These are phyloP conservation scores for Chlorops oryzae DNA, from an alignment of 1,140 invertebrate species.

Conservation along the genomic window DNA sequence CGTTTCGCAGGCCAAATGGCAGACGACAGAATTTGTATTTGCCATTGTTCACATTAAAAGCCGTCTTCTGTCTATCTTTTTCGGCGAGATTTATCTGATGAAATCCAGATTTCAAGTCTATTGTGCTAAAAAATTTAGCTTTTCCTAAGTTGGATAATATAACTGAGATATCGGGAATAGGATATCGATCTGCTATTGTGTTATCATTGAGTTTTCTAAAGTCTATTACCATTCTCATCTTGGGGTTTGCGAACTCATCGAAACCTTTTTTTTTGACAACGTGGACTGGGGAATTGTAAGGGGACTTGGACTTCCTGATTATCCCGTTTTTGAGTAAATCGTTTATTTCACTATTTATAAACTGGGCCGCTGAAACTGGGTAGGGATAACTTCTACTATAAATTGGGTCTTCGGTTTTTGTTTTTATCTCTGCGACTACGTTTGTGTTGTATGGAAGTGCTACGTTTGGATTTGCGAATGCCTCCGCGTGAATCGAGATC, in stretches of 20 bases:
- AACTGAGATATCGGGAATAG: slow-evolving; percentile 49
- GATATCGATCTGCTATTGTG: slow-evolving; percentile 45
- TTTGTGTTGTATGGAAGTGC: slow-evolving; percentile 17
- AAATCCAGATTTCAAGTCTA: no score
- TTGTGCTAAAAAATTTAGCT: slow-evolving; percentile 15
- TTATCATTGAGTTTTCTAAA: slow-evolving; percentile 39
- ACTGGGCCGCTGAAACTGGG: slow-evolving; percentile 17
- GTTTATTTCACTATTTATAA: slow-evolving; percentile 19
- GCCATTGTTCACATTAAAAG: no score
- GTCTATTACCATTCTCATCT: slow-evolving; percentile 39
- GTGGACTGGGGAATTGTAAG: slow-evolving; percentile 24
- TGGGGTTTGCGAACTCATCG: slow-evolving; percentile 19
- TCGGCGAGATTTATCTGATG: no score
- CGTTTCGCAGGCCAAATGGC: no score
- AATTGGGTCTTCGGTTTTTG: slow-evolving; percentile 15
- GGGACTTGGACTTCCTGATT: slow-evolving; percentile 17
- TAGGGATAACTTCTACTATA: slow-evolving; percentile 21
- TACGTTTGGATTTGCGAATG: slow-evolving; percentile 10
- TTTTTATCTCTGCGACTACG: slow-evolving; percentile 16
- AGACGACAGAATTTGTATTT: no score
- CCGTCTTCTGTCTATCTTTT: no score
- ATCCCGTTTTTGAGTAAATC: slow-evolving; percentile 19
- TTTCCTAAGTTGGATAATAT: slow-evolving; percentile 20
- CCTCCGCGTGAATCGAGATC: no score
- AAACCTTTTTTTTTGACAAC: slow-evolving; percentile 25